phyloP scores from a whole-genome alignment of 1,140 invertebrate species.

The Drosophila pseudoobscura region DNA sequence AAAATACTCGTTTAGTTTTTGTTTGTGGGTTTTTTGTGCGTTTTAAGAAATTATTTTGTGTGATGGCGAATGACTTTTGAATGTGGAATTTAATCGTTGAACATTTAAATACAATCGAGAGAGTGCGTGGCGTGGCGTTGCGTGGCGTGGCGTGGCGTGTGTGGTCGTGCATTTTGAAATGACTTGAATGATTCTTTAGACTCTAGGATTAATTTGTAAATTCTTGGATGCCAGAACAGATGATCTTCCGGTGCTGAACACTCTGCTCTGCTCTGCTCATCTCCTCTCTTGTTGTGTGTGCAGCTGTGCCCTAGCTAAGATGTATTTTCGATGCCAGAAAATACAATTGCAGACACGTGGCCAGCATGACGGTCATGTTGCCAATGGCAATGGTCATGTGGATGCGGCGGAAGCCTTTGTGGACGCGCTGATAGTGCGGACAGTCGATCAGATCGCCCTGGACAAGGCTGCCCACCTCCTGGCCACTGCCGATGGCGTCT shows the following conservation, averaged over 20 bases:
- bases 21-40: slow-evolving; percentile 13
- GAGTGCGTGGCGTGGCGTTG: background rate
- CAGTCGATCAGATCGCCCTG: slow-evolving; percentile 86
- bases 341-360: slow-evolving; percentile 88
- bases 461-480: slow-evolving; percentile 87
- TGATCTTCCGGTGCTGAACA: too few relatives aligned
- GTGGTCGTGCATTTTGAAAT: slow-evolving; percentile 21
- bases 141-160: slow-evolving; percentile 1
- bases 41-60: slow-evolving; percentile 10
- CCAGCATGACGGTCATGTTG: slow-evolving; percentile 88
- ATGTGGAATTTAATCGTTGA: slow-evolving; percentile 59
- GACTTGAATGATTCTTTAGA: slow-evolving; percentile 22
- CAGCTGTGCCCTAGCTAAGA: slow-evolving; percentile 66
- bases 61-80: slow-evolving; percentile 50
- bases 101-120: slow-evolving; percentile 46
- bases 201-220: slow-evolving; percentile 47
- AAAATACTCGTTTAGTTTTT: slow-evolving; percentile 13
- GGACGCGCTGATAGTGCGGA: slow-evolving; percentile 87
- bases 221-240: slow-evolving; percentile 2
- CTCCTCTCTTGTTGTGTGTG: background rate
- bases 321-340: slow-evolving; percentile 87
- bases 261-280: too few relatives aligned
- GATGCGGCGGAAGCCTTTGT: slow-evolving; percentile 86
- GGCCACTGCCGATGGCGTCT: slow-evolving; percentile 87
- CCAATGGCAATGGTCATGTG: slow-evolving; percentile 88